Evolutionary conservation across 2,888 invertebrate species (phyloP).

Genomic region (Ferrisia virgata): DNA sequence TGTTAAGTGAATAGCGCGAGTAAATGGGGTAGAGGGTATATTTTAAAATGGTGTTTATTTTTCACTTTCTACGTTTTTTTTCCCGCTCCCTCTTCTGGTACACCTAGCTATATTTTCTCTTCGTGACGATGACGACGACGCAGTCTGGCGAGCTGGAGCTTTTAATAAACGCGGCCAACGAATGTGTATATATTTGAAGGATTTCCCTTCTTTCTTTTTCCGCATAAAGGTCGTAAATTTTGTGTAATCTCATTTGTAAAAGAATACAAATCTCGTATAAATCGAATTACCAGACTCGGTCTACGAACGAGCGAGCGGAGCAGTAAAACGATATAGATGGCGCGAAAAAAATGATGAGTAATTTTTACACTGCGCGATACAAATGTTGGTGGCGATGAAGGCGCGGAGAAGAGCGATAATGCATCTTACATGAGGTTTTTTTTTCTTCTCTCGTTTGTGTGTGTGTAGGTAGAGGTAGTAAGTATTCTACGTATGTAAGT

Average conservation of each 20-base stretch:
- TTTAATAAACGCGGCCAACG: slow-evolving; percentile 1
- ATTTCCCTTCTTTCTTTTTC: background rate
- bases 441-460: too few species aligned
- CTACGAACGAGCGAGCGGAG: background rate
- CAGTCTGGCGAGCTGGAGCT: background rate
- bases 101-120: background rate
- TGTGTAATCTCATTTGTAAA: background rate
- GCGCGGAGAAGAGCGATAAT: background rate
- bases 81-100: too few species aligned
- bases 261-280: background rate
- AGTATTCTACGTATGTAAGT: too few species aligned
- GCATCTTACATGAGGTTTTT: slow-evolving; percentile 9
- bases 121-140: background rate
- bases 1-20: slow-evolving; percentile 13
- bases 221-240: background rate
- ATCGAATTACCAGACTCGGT: background rate
- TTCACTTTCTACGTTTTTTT: slow-evolving; percentile 13
- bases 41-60: slow-evolving; percentile 30
- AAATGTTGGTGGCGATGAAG: background rate
- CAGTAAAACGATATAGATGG: background rate
- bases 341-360: background rate
- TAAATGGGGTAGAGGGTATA: slow-evolving; percentile 7
- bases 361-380: background rate
- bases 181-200: slow-evolving; percentile 16
- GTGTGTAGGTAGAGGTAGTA: too few species aligned